These are phyloP conservation scores for Torymus auratus DNA, from an alignment of 2,888 invertebrate genomes.

Conservation along the genomic window DNA sequence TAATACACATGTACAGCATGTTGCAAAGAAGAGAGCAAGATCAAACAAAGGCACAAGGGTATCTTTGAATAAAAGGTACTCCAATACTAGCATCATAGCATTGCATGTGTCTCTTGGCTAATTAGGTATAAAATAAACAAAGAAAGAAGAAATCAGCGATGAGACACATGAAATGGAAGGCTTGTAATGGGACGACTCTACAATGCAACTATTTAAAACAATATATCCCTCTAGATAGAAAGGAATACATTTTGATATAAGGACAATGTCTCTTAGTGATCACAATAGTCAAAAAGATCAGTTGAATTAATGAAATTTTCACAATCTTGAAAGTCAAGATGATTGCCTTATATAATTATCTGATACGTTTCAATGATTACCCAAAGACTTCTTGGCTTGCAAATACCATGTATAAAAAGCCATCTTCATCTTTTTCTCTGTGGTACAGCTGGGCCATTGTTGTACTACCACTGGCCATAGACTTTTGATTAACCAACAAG, in stretches of 20 bases:
- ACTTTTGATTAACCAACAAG: constrained; percentile 88
- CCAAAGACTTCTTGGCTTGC: constrained; percentile 95
- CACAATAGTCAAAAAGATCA: constrained; percentile 12
- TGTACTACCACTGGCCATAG: constrained; percentile 88
- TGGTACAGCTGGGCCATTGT: constrained; percentile 90
- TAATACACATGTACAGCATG: constrained; percentile 37
- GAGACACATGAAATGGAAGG: constrained; percentile 34
- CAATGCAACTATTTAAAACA: constrained; percentile 26
- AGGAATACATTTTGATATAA: constrained; percentile 46
- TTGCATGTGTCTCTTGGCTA: constrained; percentile 36
- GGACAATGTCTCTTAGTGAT: constrained; percentile 8
- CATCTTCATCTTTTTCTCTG: constrained; percentile 87
- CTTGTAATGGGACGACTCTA: constrained; percentile 21
- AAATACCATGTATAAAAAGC: constrained; percentile 92
- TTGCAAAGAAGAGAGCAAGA: constrained; percentile 56
- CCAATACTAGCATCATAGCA: constrained; percentile 30
- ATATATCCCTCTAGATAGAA: constrained; percentile 31
- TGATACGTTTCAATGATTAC: constrained; percentile 53
- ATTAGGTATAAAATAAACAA: constrained; percentile 46
- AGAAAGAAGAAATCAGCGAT: constrained; percentile 11
- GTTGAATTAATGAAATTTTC: neutral
- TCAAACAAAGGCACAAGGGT: constrained; percentile 56
- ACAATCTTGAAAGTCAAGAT: constrained; percentile 12
- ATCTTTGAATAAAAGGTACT: constrained; percentile 38
- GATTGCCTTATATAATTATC: constrained; percentile 25